These are phyloP conservation scores for Phainopepla nitens DNA, from an alignment of 2,113 vertebrate species.

Conservation along the genomic window DNA sequence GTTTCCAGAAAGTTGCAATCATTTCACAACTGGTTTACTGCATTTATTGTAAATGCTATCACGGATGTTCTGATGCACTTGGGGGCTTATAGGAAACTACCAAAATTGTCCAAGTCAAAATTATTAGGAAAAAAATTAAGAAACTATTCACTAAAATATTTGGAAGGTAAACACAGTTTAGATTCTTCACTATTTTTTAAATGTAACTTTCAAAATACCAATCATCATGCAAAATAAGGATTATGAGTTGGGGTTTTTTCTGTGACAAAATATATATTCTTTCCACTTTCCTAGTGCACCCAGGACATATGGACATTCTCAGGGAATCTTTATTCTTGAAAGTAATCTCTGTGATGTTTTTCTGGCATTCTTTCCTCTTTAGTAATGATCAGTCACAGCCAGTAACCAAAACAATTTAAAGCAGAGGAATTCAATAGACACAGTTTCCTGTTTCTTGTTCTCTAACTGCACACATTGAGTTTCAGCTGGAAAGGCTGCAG, in stretches of 20 bases:
- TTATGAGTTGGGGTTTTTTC: rapidly evolving
- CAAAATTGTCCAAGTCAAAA: background rate
- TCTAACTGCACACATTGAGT: background rate
- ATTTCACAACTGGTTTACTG: background rate
- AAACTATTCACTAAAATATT: background rate
- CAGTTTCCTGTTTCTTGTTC: background rate
- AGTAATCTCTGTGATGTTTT: background rate
- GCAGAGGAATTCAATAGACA: background rate
- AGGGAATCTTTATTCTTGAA: background rate
- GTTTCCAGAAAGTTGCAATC: background rate
- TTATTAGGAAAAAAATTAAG: background rate
- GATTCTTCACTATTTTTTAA: background rate
- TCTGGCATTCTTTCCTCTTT: background rate
- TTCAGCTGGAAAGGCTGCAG: background rate
- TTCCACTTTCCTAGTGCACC: background rate
- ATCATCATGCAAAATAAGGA: background rate
- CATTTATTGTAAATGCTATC: background rate
- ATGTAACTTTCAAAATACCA: background rate
- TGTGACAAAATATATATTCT: background rate
- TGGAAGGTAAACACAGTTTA: background rate
- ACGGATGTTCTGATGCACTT: background rate
- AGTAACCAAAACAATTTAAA: conserved; percentile 7
- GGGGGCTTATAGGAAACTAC: background rate
- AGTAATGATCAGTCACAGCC: background rate
- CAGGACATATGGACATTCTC: background rate